Evolutionary conservation across 2,113 vertebrate genomes (phyloP).

Genomic region (Psammodynastes pulverulentus): DNA sequence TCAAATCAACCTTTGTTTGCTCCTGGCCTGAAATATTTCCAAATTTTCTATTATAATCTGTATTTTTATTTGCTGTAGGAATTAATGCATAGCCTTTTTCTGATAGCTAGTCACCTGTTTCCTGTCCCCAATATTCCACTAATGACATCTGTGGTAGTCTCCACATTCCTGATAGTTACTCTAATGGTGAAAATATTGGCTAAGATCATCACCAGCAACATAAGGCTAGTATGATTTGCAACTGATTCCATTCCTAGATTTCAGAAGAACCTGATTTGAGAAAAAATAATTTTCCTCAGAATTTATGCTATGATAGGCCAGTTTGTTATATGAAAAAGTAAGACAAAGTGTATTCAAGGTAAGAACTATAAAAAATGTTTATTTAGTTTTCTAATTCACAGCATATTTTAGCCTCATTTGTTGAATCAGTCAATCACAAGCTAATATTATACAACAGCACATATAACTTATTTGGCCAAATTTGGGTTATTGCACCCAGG

Average conservation of each 20-base stretch:
- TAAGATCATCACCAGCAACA: not conserved
- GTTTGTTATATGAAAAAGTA: not conserved
- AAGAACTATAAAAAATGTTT: not conserved
- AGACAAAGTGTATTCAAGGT: not conserved
- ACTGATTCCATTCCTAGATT: not conserved
- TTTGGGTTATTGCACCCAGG: not conserved
- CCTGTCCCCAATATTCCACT: not conserved
- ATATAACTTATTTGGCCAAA: not conserved
- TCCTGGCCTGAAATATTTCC: not conserved
- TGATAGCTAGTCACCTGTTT: not conserved
- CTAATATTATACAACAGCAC: not conserved
- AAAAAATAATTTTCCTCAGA: not conserved
- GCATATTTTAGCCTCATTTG: not conserved
- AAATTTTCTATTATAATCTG: not conserved
- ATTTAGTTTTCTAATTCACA: not conserved
- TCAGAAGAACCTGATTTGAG: not conserved
- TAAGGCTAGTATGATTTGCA: not conserved
- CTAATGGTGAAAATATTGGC: not conserved
- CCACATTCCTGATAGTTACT: not conserved
- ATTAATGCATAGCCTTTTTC: not conserved
- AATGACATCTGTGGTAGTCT: not conserved
- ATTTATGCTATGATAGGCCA: not conserved
- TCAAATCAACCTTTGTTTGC: not conserved
- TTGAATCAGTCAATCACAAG: not conserved
- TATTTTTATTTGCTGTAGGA: not conserved